Base-by-base conservation (phyloP, 2,113 vertebrate species). In the Corythoichthys intestinalis region DNA sequence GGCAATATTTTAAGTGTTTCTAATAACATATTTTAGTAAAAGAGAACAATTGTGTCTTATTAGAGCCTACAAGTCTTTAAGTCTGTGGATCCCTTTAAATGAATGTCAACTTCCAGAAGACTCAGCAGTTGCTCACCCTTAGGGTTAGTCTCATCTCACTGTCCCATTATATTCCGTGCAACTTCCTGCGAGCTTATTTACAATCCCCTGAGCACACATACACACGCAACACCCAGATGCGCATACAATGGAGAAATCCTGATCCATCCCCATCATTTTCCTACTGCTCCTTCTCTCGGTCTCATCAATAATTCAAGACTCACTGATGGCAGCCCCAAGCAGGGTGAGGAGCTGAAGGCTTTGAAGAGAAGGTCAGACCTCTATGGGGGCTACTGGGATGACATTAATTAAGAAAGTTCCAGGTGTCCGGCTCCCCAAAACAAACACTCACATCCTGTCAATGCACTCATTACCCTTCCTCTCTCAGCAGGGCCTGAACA, bases 361-460 rank as follows among this genome's bases (percentile, higher is more conserved):
- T 92, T 92, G 87, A 92, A 88, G 82, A 87, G 88, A 92, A 93
- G 92, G 92, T 91, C 92, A 92, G 79, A 77, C 70, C 88, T 81
- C 78, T 69, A 74, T 65, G 64, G 82, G 56, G 83, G 77, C 71
- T 77, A 75, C 85, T 73, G 67, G 76, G 79, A 71, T 90, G 90
- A 87, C 88, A 90, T 91, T 93, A 88, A 92, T 93, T 91, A 92
- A 85, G 46, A 88, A 70, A 63, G 84, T 86, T 85, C 88, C 86
- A 78, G 75, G 73, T 83, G 49, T 50, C 44, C n/a, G 67, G 8
- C 17, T 12, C 34, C 79, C 76, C 80, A 66, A 79, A 85, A 88
- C 84, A 82, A 87, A 85, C 75, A 79, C 67, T 69, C 80, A 70
- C 67, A 71, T 72, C 70, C 48, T 64, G 50, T 57, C 71, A 34